These are phyloP conservation scores for Acronicta leporina DNA, from an alignment of 2,888 invertebrate genomes.

Conservation along the genomic window DNA sequence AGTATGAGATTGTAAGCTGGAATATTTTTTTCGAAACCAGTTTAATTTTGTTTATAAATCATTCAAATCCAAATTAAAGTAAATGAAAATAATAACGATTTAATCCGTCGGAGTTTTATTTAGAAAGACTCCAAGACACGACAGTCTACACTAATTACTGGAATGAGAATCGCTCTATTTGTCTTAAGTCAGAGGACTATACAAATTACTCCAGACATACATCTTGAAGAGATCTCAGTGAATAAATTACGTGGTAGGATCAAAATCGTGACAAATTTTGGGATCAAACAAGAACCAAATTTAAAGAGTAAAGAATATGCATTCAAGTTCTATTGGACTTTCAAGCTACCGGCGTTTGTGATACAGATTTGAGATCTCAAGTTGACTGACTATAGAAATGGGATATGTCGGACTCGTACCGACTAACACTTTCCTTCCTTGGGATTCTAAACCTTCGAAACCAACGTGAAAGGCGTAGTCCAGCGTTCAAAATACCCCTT, in stretches of 20 bases:
- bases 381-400: too few relatives aligned
- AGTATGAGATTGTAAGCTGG: too few relatives aligned
- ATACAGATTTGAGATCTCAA: too few relatives aligned
- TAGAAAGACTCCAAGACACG: constrained; percentile 31
- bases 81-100: neutral
- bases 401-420: too few relatives aligned
- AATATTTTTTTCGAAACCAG: neutral
- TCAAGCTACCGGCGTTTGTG: too few relatives aligned
- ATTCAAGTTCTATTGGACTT: too few relatives aligned
- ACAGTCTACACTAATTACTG: constrained; percentile 66
- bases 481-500: too few relatives aligned
- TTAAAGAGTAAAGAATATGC: too few relatives aligned
- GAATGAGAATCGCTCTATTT: constrained; percentile 57
- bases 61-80: neutral
- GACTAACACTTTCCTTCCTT: too few relatives aligned
- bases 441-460: too few relatives aligned
- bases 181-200: constrained; percentile 51
- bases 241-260: constrained; percentile 19
- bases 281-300: neutral
- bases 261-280: constrained; percentile 16
- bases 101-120: neutral
- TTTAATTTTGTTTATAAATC: too few relatives aligned
- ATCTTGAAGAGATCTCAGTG: constrained; percentile 24
- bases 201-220: constrained; percentile 34
- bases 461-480: too few relatives aligned